A percentile compares a stretch with the other conserved stretches of the same genome.
Evolutionary conservation across 2,113 vertebrate species (phyloP).

Genomic region (Lepisosteus osseus): DNA sequence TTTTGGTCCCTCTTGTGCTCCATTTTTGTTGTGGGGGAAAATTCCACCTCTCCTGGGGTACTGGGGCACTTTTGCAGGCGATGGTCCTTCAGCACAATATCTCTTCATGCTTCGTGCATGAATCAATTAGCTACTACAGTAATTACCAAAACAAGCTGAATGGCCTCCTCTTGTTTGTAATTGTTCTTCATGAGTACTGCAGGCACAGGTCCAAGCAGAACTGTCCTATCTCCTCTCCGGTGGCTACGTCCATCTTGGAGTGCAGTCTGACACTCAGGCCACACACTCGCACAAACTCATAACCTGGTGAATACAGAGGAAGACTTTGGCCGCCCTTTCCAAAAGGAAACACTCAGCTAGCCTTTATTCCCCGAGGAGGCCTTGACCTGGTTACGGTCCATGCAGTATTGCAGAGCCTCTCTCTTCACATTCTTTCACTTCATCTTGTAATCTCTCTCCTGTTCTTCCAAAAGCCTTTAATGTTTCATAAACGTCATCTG

Average conservation of each 20-base stretch:
- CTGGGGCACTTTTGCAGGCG: too few relatives aligned
- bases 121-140: too few relatives aligned
- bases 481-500: conserved; percentile 79
- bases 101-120: too few relatives aligned
- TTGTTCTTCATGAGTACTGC: conserved; percentile 62
- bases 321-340: conserved; percentile 81
- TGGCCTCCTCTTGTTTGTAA: too few relatives aligned
- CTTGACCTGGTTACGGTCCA: conserved; percentile 86
- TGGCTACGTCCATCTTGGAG: conserved; percentile 70
- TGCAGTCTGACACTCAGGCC: conserved; percentile 85
- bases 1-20: too few relatives aligned
- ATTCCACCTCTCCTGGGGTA: too few relatives aligned
- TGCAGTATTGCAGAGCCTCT: conserved; percentile 82
- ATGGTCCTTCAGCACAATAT: too few relatives aligned
- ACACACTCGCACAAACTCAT: conserved; percentile 74
- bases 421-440: conserved; percentile 84
- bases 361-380: conserved; percentile 85
- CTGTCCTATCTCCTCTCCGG: conserved; percentile 79
- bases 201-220: conserved; percentile 93
- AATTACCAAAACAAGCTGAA: too few relatives aligned
- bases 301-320: conserved; percentile 86
- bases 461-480: conserved; percentile 74
- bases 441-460: conserved; percentile 81
- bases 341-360: conserved; percentile 88
- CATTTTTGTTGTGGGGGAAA: too few relatives aligned